phyloP scores from a whole-genome alignment of 2,797 vertebrate species.

The Tiaroga cobitis region DNA sequence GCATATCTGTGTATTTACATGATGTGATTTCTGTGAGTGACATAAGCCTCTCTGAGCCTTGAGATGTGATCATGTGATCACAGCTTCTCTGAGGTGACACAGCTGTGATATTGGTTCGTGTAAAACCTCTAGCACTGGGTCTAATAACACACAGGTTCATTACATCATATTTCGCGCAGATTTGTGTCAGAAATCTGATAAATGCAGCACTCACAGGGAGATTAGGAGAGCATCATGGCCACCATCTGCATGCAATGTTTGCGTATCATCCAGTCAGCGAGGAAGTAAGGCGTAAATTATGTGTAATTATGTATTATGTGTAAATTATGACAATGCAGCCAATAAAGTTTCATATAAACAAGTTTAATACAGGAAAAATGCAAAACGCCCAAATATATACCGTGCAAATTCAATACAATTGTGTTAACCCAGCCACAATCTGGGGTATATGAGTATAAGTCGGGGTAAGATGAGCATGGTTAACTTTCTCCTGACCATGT shows the following conservation, averaged over 20 bases:
- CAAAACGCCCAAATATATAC: not conserved
- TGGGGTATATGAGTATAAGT: no score
- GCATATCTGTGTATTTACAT: no score
- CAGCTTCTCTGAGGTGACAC: not conserved
- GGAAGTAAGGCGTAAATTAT: not conserved
- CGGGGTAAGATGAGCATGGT: no score
- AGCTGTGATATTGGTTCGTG: not conserved
- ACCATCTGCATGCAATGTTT: not conserved
- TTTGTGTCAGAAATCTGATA: not conserved
- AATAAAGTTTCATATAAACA: not conserved
- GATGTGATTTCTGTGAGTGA: not conserved
- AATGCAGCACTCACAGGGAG: not conserved
- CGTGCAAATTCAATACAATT: not conserved
- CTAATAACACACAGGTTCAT: not conserved
- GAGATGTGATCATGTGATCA: not conserved
- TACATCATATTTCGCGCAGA: not conserved
- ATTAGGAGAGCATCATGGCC: not conserved
- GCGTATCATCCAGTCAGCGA: not conserved
- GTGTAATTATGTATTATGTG: no score
- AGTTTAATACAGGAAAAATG: not conserved
- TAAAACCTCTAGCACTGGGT: not conserved
- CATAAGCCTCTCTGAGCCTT: not conserved
- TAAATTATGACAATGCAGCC: not conserved
- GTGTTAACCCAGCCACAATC: not conserved
- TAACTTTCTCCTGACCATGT: no score